phyloP scores from a whole-genome alignment of 2,113 vertebrate species.

The Dunckerocampus dactyliophorus region DNA sequence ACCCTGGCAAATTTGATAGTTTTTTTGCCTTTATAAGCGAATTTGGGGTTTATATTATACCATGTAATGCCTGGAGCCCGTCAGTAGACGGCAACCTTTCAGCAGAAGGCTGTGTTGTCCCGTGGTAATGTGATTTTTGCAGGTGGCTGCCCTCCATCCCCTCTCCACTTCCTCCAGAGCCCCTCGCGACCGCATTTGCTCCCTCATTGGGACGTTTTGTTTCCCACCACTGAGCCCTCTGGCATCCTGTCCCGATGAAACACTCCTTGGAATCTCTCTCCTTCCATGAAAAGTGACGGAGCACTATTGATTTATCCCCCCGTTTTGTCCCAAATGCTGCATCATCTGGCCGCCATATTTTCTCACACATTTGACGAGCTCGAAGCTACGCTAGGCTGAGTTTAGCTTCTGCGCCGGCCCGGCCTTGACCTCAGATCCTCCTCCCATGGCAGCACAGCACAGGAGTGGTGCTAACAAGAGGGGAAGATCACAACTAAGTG shows the following conservation, averaged over 20 bases:
- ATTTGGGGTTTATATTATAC: too few relatives aligned
- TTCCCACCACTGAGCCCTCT: slow-evolving; percentile 47
- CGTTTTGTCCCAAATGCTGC: slow-evolving; percentile 49
- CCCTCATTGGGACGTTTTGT: slow-evolving; percentile 48
- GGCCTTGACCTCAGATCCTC: slow-evolving; percentile 53
- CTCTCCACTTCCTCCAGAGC: slow-evolving; percentile 32
- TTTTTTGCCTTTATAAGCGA: too few relatives aligned
- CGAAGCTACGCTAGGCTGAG: neutral
- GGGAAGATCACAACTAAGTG: slow-evolving; percentile 32
- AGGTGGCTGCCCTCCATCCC: slow-evolving; percentile 49
- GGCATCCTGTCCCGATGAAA: slow-evolving; percentile 53
- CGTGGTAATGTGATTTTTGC: slow-evolving; percentile 43
- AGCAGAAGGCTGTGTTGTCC: slow-evolving; percentile 49
- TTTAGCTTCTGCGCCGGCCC: slow-evolving; percentile 31
- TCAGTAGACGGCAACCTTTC: slow-evolving; percentile 69
- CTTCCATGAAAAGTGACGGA: slow-evolving; percentile 50
- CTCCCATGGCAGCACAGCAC: slow-evolving; percentile 32
- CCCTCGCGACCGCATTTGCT: slow-evolving; percentile 39
- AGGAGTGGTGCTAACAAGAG: slow-evolving; percentile 50
- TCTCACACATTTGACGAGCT: slow-evolving; percentile 18
- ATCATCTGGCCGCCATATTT: slow-evolving; percentile 70
- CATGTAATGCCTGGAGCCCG: slow-evolving; percentile 26
- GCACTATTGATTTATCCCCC: slow-evolving; percentile 49
- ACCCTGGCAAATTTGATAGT: too few relatives aligned
- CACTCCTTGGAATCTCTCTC: slow-evolving; percentile 40